Evolutionary conservation across 2,113 vertebrate genomes (phyloP).

Genomic region (Struthidea cinerea): DNA sequence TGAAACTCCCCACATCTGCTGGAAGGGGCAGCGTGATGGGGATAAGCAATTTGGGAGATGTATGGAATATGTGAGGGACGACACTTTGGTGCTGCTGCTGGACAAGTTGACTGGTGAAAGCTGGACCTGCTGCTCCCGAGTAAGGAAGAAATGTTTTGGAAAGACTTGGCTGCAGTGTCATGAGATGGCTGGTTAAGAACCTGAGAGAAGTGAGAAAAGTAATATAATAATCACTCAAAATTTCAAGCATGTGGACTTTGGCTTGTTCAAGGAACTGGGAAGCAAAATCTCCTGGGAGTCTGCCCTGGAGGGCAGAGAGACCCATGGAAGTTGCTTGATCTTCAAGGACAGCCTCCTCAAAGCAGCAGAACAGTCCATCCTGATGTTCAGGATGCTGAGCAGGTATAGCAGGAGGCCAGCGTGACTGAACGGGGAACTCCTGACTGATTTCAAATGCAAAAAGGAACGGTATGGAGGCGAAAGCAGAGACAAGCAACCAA

Average conservation of each 20-base stretch:
- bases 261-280: slow-evolving; percentile 4
- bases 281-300: background rate
- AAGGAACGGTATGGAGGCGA: background rate
- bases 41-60: background rate
- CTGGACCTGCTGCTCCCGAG: background rate
- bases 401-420: slow-evolving; percentile 52
- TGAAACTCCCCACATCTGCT: background rate
- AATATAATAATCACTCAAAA: background rate
- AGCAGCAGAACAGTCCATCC: slow-evolving; percentile 31
- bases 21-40: background rate
- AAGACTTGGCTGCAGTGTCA: background rate
- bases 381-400: slow-evolving; percentile 54
- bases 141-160: background rate
- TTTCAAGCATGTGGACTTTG: background rate
- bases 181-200: background rate
- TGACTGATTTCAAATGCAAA: slow-evolving; percentile 46
- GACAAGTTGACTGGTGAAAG: background rate
- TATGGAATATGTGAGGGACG: rapidly evolving
- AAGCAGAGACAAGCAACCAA: background rate
- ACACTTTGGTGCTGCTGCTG: background rate
- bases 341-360: slow-evolving; percentile 47
- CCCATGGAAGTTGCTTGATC: slow-evolving; percentile 18
- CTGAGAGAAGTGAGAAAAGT: background rate
- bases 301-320: slow-evolving; percentile 22
- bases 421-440: background rate